A percentile compares a stretch with the other conserved stretches of the same genome.
Conservation (phyloP, 2,888 invertebrate genomes). For the Cynaeus angustus region DNA sequence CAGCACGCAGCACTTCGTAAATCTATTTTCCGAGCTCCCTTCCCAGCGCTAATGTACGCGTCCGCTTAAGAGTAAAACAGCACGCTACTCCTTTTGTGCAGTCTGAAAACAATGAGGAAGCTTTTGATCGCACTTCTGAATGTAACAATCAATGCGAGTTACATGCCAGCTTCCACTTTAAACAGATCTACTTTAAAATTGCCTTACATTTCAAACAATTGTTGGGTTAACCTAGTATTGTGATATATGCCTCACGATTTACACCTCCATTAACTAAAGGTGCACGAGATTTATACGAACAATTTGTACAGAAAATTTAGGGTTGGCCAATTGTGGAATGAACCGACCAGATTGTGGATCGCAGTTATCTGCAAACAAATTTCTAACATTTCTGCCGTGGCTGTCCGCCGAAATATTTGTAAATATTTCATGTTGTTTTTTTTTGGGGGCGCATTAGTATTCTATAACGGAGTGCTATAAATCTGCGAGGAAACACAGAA, state of each 20-base stretch:
- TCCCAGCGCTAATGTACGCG: background rate
- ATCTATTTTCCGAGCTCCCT: conserved; percentile 20
- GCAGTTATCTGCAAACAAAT: conserved; percentile 10
- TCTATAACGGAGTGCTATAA: conserved; percentile 43
- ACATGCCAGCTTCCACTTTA: conserved; percentile 19
- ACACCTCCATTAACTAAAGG: conserved; percentile 36
- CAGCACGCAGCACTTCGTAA: conserved; percentile 12
- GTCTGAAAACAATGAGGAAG: conserved; percentile 33
- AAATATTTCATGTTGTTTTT: conserved; percentile 24
- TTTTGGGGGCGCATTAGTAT: conserved; percentile 36
- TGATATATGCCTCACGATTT: conserved; percentile 31
- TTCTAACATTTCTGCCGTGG: conserved; percentile 25
- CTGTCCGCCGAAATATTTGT: conserved; percentile 21
- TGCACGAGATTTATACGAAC: conserved; percentile 32
- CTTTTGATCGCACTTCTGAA: conserved; percentile 33
- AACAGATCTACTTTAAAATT: conserved; percentile 24
- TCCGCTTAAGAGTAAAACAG: conserved; percentile 19
- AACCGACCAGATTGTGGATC: conserved; percentile 11
- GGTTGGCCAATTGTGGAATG: conserved; percentile 26
- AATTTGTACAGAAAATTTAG: conserved; percentile 37
- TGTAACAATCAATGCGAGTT: conserved; percentile 38
- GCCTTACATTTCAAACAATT: conserved; percentile 24
- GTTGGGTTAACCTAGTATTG: conserved; percentile 23
- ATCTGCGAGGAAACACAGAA: conserved; percentile 43
- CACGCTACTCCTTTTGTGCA: conserved; percentile 38